Evolutionary conservation across 2,113 vertebrate species (phyloP), one percentile per base, ranked within the genome.

Genomic region (Mirza zaza): DNA sequence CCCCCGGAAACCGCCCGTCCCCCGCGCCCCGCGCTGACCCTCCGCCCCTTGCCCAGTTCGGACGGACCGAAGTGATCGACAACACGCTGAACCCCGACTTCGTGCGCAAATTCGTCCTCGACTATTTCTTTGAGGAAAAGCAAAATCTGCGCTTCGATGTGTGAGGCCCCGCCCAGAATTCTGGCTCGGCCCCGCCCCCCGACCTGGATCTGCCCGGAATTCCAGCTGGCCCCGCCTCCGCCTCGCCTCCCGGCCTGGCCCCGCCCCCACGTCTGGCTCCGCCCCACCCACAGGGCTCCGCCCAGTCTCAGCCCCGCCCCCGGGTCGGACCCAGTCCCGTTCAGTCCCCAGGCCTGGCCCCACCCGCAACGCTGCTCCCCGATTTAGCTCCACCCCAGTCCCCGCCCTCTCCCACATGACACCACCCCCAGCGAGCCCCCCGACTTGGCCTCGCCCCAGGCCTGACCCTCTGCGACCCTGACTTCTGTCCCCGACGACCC

Each of bases 101-200:
- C 27, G 99, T 99, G 96, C 98, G 99, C 96, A 99, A 99, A 97
- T 99, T 99, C 3, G 99, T 99, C 94, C 98, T 99, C 34, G 99
- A 99, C 98, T 99, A 99, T 98, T 99, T 99, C 98, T 99, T 99
- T 6, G 99, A 99, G 95, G 99, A 99, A 98, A 99, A 99, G 97
- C 99, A 99, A 98, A 99, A 99, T 87, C 98, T 99, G 42, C 99
- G 99, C 94, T 99, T 99, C 27, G 99, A 99, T 6, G 99, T 99
- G 99, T 99, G 98, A 99, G 99, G 99, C 97, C 94, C 90, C 83
- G 87, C 89, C 94, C 87, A 73, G 50, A 85, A 88, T 52, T 48
- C 77, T 18, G 71, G 52, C 68, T 87, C 86, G 36, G 45, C 87
- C 61, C 6, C 45, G 1, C 55, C 76, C 75, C 86, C 63, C 5